Base-by-base conservation (phyloP, 2,888 invertebrate genomes). In the Seira sanloemensis region DNA sequence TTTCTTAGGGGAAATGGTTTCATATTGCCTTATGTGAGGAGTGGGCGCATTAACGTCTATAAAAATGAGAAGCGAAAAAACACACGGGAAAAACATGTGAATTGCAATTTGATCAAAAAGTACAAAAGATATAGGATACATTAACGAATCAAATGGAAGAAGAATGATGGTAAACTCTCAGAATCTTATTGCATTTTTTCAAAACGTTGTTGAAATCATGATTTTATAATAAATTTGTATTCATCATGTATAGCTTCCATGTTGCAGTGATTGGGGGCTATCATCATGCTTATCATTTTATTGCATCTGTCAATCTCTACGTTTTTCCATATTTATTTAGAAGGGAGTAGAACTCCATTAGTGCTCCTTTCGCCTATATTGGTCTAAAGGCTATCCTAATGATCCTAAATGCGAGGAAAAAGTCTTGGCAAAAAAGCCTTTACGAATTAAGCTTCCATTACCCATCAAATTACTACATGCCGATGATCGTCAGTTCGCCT, bases 361-460 rank as follows among this genome's bases (percentile, higher is more conserved):
- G 18, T n/a, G 37, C 37, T 37, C 4, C 37, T 37, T 12, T 7
- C 37, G 37, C 12, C 12, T 37, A 37, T 12, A 37, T 37, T 37
- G 12, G 37, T 37, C 37, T 12, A 58, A n/a, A 58, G 58, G 18
- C 58, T 58, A 18, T 9, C 58, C 7, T 12, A 58, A 58, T n/a
- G 58, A 58, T 58, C 58, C 12, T 37, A 37, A 37, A 12, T 37
- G 37, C 12, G 12, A 58, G 16, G 58, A 58, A 18, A 58, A 58
- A n/a, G 5, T 58, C 18, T 58, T 58, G 2, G 7, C 58, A 4
- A 58, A 9, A 37, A 37, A 37, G 7, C 58, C 58, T 37, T 37
- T 58, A 26, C 74, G 58, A 74, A 62, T 62, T 74, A 62, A 65
- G 58, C 74, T 74, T 27, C 74, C 50, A 74, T 58, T 73, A 71